Base-by-base conservation (phyloP, 53 echinoderm and acorn worm species). In the Echinometra lucunter region DNA sequence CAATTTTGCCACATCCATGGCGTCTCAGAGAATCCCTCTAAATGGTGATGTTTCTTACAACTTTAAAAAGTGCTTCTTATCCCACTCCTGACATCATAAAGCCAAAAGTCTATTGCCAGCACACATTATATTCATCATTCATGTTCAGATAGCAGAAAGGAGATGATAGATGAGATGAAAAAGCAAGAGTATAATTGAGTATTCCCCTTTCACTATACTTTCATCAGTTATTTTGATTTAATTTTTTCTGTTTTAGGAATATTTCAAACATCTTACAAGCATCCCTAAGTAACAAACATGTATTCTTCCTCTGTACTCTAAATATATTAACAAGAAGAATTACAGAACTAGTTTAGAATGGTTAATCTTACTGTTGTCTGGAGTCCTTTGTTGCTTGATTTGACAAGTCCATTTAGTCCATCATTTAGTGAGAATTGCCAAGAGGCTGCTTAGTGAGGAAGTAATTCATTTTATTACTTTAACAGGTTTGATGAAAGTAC, bases 1-100 rank as follows among this genome's bases (percentile, higher is more conserved):
- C 93, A 37, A 45, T 93, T 93, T 93, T 93, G 93, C 93, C 93
- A 93, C 93, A 80, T 93, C 38, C n/a, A 6, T 38, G 93, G 93
- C 81, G 93, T 93, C 93, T 58, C 19, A 13, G 38, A 82, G 93
- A 93, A 93, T 93, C 93, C 93, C 93, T 81, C 93, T 93, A 93
- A 93, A 53, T 93, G 93, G 93, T 80, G 93, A 21, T 44, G 72
- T 25, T 92, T 92, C 72, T 92, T 92, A 92, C 92, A 92, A 92
- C 69, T 92, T 18, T 44, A 28, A 2, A 69, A 69, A 70, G 45
- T 32, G 72, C 72, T 45, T 92, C 92, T 53, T 45, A 27, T 49
- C 66, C 21, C 37, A 56, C 2, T 19, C 42, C 40, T 40, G 78
- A 42, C 78, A 78, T 72, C 72, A 35, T 42, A 21, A 78, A 38